phyloP scores from a whole-genome alignment of 1,140 invertebrate genomes.

The Hylaeus volcanicus region DNA sequence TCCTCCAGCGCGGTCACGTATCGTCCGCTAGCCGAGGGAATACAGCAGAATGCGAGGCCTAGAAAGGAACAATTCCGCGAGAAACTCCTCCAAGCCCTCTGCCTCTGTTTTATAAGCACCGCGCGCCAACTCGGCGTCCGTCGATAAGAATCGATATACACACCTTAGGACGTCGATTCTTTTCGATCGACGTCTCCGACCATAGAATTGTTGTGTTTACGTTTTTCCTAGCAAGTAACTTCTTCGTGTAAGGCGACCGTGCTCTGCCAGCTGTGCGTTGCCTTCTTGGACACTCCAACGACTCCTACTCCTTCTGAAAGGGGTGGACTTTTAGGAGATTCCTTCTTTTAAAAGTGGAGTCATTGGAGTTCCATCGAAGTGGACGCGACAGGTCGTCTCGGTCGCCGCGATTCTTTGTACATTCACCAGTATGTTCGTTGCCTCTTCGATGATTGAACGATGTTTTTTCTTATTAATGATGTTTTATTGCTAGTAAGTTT shows the following conservation, averaged over 20 bases:
- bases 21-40: slow-evolving; percentile 11
- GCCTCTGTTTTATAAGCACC: slow-evolving; percentile 69
- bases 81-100: slow-evolving; percentile 70
- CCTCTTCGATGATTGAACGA: slow-evolving; percentile 39
- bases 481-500: slow-evolving; percentile 61
- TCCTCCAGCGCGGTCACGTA: slow-evolving; percentile 54
- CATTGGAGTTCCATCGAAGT: neutral
- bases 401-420: slow-evolving; percentile 55
- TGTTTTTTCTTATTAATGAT: slow-evolving; percentile 61
- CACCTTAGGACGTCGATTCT: slow-evolving; percentile 31
- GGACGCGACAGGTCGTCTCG: neutral
- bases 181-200: slow-evolving; percentile 64
- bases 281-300: neutral
- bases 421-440: slow-evolving; percentile 53
- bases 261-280: neutral
- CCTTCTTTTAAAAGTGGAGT: neutral
- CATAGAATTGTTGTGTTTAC: slow-evolving; percentile 78
- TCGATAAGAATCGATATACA: slow-evolving; percentile 45
- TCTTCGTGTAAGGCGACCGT: slow-evolving; percentile 50
- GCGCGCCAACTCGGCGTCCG: slow-evolving; percentile 61
- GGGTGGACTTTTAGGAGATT: too few relatives aligned
- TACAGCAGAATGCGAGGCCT: slow-evolving; percentile 53
- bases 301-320: too few relatives aligned
- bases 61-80: slow-evolving; percentile 47
- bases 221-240: slow-evolving; percentile 76